Percentiles rank a stretch among this genome's conserved stretches.
These are phyloP conservation scores for Australoheros facetus DNA, from an alignment of 2,797 vertebrate genomes.

Conservation along the genomic window DNA sequence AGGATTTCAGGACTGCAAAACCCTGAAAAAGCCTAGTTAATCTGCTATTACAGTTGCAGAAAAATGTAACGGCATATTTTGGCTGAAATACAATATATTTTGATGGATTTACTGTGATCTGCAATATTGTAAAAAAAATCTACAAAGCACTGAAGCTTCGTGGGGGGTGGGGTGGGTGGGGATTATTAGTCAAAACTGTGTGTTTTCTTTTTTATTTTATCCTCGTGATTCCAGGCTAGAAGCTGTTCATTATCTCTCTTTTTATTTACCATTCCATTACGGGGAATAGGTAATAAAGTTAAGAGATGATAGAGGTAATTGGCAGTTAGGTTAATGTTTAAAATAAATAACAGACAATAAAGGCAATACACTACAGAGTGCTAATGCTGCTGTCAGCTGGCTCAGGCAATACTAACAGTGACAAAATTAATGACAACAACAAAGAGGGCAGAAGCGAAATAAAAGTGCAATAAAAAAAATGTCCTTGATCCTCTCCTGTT, in stretches of 20 bases:
- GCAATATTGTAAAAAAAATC: neutral
- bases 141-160: neutral
- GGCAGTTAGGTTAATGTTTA: slow-evolving; percentile 8
- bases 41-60: neutral
- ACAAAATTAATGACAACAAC: slow-evolving; percentile 35
- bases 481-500: slow-evolving; percentile 41
- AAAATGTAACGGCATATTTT: slow-evolving; percentile 1
- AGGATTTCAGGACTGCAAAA: neutral
- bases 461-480: slow-evolving; percentile 25
- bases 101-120: slow-evolving; percentile 12
- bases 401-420: neutral
- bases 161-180: neutral
- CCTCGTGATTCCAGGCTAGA: neutral
- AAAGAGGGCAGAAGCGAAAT: slow-evolving; percentile 28
- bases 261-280: slow-evolving; percentile 10
- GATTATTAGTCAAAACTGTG: neutral
- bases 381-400: neutral
- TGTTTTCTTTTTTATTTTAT: neutral
- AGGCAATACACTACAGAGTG: slow-evolving; percentile 2
- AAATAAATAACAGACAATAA: slow-evolving; percentile 12
- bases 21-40: neutral
- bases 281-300: slow-evolving; percentile 1
- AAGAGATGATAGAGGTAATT: slow-evolving; percentile 12
- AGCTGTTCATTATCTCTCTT: neutral
- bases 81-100: neutral